phyloP scores from a whole-genome alignment of 1,140 invertebrate genomes.

The Babylonia areolata region DNA sequence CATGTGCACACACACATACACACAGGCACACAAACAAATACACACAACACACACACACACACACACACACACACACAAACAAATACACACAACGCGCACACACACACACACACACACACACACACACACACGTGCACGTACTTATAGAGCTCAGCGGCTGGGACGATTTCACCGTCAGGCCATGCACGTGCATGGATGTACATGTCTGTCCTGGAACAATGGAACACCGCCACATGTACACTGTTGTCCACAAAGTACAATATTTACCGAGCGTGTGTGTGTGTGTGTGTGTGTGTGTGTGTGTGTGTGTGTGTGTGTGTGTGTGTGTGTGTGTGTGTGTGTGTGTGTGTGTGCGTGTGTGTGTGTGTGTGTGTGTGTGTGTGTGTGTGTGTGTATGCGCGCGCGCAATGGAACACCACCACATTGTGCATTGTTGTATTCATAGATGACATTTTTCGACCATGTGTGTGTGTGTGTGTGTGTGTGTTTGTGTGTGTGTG shows the following conservation, averaged over 20 bases:
- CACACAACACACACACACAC: conserved; percentile 16
- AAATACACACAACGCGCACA: conserved; percentile 11
- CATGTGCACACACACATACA: conserved; percentile 14
- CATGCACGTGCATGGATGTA: conserved; percentile 38
- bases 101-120: background rate
- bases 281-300: no score
- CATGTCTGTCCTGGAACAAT: conserved; percentile 39
- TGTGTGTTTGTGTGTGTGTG: no score
- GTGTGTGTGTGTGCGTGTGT: no score
- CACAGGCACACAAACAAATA: background rate
- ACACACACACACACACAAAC: conserved; percentile 3
- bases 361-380: no score
- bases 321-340: no score
- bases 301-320: no score
- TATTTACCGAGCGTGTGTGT: no score
- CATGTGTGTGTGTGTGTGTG: no score
- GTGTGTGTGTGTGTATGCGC: no score
- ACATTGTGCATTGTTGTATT: no score
- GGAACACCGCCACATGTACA: background rate
- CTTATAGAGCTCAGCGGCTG: conserved; percentile 38
- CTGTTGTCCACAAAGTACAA: background rate
- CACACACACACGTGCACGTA: background rate
- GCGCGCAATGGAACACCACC: no score
- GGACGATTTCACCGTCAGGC: conserved; percentile 29
- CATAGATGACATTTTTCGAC: no score